phyloP scores from a whole-genome alignment of 2,113 vertebrate genomes.

The Oryzias celebensis region DNA sequence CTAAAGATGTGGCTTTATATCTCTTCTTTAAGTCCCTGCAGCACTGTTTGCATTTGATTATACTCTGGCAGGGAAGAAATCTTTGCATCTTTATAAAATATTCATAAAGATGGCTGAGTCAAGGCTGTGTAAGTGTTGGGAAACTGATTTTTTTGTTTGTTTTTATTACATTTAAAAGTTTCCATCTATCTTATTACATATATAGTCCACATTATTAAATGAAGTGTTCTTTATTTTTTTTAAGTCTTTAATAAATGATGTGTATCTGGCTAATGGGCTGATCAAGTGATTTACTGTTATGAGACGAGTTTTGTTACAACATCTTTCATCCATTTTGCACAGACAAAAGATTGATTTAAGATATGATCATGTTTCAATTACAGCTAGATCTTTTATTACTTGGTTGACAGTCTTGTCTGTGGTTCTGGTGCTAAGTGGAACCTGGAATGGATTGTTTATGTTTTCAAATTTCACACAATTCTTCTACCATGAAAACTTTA shows the following conservation, averaged over 20 bases:
- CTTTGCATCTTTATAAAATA: conserved; percentile 84
- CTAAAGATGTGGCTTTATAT: conserved; percentile 75
- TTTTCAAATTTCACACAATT: conserved; percentile 4
- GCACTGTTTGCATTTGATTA: conserved; percentile 79
- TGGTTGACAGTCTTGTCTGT: conserved; percentile 39
- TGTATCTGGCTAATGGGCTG: conserved; percentile 59
- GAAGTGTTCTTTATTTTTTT: conserved; percentile 29
- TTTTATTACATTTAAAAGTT: conserved; percentile 23
- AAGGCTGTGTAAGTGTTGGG: conserved; percentile 55
- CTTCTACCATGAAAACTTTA: background rate
- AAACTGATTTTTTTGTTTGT: conserved; percentile 48
- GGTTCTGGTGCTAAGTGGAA: conserved; percentile 3
- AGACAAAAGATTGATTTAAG: conserved; percentile 71
- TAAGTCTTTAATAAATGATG: conserved; percentile 53
- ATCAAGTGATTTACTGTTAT: conserved; percentile 67
- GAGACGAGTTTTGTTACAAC: conserved; percentile 58
- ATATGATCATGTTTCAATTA: conserved; percentile 67
- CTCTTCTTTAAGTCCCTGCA: conserved; percentile 75
- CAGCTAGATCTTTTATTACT: conserved; percentile 60
- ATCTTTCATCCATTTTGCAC: conserved; percentile 56
- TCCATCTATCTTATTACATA: conserved; percentile 9
- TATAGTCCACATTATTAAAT: conserved; percentile 35
- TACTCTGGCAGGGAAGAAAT: conserved; percentile 69
- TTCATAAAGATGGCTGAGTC: conserved; percentile 74
- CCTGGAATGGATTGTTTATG: conserved; percentile 5